These are phyloP conservation scores for Ptyas mucosa DNA, from an alignment of 2,113 vertebrate species.

Conservation along the genomic window DNA sequence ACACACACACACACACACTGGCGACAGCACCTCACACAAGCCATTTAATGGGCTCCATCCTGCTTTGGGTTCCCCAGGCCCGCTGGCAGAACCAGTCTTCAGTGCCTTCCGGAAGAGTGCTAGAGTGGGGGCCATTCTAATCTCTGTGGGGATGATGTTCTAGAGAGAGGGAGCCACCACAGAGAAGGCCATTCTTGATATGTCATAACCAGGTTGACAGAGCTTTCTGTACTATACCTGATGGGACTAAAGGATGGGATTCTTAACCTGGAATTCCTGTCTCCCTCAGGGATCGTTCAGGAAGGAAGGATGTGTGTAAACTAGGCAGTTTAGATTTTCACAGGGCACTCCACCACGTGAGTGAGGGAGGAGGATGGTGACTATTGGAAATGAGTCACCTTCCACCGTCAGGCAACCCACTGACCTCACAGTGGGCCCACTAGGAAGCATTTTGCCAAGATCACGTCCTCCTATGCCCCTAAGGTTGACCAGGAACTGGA, in stretches of 20 bases:
- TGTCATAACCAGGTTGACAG: not conserved
- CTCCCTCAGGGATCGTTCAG: no score
- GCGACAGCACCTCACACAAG: no score
- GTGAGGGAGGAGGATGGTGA: not conserved
- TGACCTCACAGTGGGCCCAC: not conserved
- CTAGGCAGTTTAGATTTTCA: not conserved
- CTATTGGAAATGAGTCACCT: not conserved
- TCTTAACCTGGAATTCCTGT: not conserved
- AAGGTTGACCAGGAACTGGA: not conserved
- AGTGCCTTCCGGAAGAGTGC: no score
- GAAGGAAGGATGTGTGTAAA: not conserved
- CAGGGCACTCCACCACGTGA: no score
- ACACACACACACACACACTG: no score
- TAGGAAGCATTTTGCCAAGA: not conserved
- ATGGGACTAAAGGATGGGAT: not conserved
- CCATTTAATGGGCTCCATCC: no score
- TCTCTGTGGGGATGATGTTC: no score
- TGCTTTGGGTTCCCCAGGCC: no score
- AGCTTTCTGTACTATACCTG: not conserved
- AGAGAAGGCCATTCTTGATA: not conserved
- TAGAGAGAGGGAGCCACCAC: no score
- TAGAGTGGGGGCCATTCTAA: no score
- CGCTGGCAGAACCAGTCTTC: no score
- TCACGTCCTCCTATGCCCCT: not conserved
- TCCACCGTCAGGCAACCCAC: not conserved